Evolutionary conservation across 2,797 vertebrate species (phyloP).

Genomic region (Enteromius thamalakanensis): DNA sequence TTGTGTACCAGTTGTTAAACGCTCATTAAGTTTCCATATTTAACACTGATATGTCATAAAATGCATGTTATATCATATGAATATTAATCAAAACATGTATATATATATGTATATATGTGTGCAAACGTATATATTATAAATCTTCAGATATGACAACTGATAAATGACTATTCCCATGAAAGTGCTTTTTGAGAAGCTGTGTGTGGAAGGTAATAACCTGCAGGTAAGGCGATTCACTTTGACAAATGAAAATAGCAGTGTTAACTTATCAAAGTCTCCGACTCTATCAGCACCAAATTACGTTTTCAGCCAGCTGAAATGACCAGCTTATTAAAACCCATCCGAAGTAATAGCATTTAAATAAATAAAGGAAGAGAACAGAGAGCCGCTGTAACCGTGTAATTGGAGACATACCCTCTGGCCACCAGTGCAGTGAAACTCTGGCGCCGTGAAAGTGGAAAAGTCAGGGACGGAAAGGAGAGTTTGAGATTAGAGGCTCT

Average conservation of each 20-base stretch:
- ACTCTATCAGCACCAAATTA: constrained; percentile 46
- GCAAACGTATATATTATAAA: not conserved
- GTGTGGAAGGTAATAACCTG: constrained; percentile 27
- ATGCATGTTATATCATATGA: not conserved
- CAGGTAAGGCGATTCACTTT: constrained; percentile 22
- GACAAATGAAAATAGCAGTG: constrained; percentile 32
- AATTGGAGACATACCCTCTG: constrained; percentile 48
- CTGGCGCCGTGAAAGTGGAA: constrained; percentile 18
- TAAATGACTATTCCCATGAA: not conserved
- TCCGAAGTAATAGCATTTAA: constrained; percentile 47
- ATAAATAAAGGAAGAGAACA: constrained; percentile 46
- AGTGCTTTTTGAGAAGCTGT: not conserved
- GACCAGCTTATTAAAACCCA: constrained; percentile 50
- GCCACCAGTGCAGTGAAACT: constrained; percentile 39
- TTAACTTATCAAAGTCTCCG: constrained; percentile 41
- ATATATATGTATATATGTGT: not conserved
- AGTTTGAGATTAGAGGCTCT: constrained; percentile 20
- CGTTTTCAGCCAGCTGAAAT: constrained; percentile 34
- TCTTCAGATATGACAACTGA: not conserved
- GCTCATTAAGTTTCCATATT: not conserved
- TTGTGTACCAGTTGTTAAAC: constrained; percentile 8
- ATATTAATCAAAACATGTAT: not conserved
- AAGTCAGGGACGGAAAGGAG: constrained; percentile 29
- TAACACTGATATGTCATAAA: not conserved
- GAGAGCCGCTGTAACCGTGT: constrained; percentile 11